Evolutionary conservation across 2,888 invertebrate species (phyloP), one percentile per base, ranked within the genome.

Genomic region (Physocephala rufipes): DNA sequence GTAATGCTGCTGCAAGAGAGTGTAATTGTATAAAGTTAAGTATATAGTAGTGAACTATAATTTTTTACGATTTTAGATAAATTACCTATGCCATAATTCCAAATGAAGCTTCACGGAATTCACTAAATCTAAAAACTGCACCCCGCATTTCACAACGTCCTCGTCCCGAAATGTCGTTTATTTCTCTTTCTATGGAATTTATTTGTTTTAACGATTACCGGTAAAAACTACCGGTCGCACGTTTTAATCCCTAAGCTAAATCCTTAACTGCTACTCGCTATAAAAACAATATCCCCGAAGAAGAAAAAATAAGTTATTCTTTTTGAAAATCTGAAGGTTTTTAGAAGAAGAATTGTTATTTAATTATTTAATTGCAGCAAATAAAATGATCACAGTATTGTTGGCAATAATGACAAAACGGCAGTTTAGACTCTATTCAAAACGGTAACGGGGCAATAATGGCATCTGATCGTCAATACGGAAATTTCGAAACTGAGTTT

Each of bases 341-440:
- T 36, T 21, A 12, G n/a, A n/a, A n/a, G n/a, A n/a, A 36, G 49
- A 62, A 28, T 49, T 62, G 30, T 61, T 51, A 51, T 61, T 68
- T 68, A 68, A 68, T 68, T 61, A 61, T 51, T 68, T 68, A 28
- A 68, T 68, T 68, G 68, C 68, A 62, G 51, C 21, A 19, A 49
- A 68, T 68, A 68, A 68, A 68, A 51, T 24, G 28, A 16, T 53
- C 49, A 66, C n/a, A 26, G 47, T n/a, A 43, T 36, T 24, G n/a
- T n/a, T n/a, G n/a, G n/a, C n/a, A n/a, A n/a, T n/a, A n/a, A n/a
- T 51, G 43, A 36, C n/a, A 24, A 2, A 28, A 49, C 51, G 28
- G 36, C 49, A 62, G 30, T 28, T 19, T n/a, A n/a, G n/a, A n/a
- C n/a, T n/a, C n/a, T n/a, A n/a, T n/a, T n/a, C n/a, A 15, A n/a